These are phyloP conservation scores for Ethmia dodecea DNA, from an alignment of 2,888 invertebrate species.

Conservation along the genomic window DNA sequence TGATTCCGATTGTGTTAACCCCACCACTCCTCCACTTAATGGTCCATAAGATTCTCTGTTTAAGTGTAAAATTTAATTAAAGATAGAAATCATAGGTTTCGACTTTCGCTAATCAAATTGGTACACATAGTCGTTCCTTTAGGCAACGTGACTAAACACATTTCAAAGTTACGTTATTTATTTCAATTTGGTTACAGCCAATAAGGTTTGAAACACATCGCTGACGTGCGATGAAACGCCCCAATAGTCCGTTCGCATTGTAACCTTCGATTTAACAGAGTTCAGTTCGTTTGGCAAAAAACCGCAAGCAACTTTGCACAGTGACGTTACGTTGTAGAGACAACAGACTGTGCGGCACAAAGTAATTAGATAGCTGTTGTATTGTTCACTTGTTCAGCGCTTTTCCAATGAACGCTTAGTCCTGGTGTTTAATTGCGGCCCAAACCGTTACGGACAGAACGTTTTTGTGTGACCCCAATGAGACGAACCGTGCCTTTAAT, in stretches of 20 bases:
- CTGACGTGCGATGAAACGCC: too few relatives aligned
- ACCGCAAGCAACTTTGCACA: conserved; percentile 56
- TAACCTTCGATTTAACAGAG: conserved; percentile 39
- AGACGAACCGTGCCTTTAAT: conserved; percentile 13
- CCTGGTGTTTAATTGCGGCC: conserved; percentile 62
- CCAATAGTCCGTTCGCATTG: too few relatives aligned
- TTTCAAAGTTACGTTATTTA: conserved; percentile 18
- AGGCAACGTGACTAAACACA: neutral
- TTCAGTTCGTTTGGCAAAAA: conserved; percentile 50
- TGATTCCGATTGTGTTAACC: conserved; percentile 72
- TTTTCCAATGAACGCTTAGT: conserved; percentile 54
- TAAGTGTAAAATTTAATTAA: conserved; percentile 9
- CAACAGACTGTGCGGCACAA: conserved; percentile 45
- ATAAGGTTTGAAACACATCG: too few relatives aligned
- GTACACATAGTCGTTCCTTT: too few relatives aligned
- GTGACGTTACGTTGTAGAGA: conserved; percentile 51
- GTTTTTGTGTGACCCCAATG: conserved; percentile 52
- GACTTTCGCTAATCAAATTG: neutral
- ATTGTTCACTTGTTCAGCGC: conserved; percentile 65
- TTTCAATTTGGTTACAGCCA: conserved; percentile 24
- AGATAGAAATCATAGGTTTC: conserved; percentile 5
- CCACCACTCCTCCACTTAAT: conserved; percentile 61
- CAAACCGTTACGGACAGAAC: conserved; percentile 60
- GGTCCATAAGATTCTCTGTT: conserved; percentile 42
- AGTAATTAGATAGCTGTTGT: conserved; percentile 69